These are phyloP conservation scores for Botrylloides violaceus DNA, from an alignment of 23 tunicate genomes.

Conservation along the genomic window DNA sequence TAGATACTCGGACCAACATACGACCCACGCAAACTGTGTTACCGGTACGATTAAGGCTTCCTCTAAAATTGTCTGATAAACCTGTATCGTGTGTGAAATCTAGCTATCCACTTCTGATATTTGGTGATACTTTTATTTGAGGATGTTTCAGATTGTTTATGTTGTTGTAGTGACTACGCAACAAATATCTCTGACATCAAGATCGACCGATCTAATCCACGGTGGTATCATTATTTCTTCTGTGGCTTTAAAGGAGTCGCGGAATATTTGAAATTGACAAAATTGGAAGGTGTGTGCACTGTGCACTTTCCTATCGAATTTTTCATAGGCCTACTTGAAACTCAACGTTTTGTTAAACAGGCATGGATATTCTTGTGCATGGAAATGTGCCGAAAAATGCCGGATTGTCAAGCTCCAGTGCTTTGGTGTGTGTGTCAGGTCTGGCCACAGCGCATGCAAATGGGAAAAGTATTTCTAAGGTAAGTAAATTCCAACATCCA, in stretches of 20 bases:
- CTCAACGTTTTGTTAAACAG: slow-evolving; percentile 8
- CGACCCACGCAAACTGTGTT: no score
- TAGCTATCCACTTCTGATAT: no score
- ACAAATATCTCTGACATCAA: slow-evolving; percentile 15
- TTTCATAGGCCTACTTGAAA: no score
- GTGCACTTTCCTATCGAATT: background rate
- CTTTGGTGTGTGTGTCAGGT: slow-evolving; percentile 76
- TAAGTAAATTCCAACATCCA: background rate
- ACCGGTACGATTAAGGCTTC: no score
- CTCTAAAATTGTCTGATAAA: no score
- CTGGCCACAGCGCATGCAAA: slow-evolving; percentile 50
- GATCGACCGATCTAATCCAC: slow-evolving; percentile 57
- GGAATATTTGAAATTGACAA: slow-evolving; percentile 29
- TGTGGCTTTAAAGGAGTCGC: slow-evolving; percentile 66
- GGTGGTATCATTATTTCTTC: slow-evolving; percentile 65
- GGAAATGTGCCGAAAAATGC: slow-evolving; percentile 89
- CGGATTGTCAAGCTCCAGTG: slow-evolving; percentile 89
- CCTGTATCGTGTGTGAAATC: no score
- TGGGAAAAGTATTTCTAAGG: slow-evolving; percentile 20
- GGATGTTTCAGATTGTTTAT: no score
- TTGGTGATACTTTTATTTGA: no score
- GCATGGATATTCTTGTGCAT: slow-evolving; percentile 65
- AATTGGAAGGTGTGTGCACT: slow-evolving; percentile 21
- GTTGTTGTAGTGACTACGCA: slow-evolving; percentile 48
- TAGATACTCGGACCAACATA: no score